phyloP scores from a whole-genome alignment of 2,888 invertebrate genomes.

The Dione juno region DNA sequence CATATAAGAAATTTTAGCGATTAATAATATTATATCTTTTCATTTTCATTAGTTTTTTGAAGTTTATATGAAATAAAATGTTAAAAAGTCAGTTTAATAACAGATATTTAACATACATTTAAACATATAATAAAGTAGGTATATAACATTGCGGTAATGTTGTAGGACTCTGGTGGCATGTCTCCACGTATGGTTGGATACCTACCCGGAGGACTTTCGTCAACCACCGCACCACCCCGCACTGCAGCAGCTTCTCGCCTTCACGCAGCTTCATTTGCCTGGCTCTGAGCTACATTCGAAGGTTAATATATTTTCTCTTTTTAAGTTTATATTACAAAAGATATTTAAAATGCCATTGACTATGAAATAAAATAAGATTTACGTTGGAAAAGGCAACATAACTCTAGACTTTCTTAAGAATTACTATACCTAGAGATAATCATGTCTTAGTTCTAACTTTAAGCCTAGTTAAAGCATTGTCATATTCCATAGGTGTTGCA shows the following conservation, averaged over 20 bases:
- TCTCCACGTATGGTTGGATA: slow-evolving; percentile 98
- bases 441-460: too few species aligned
- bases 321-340: neutral
- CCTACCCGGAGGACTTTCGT: slow-evolving; percentile 97
- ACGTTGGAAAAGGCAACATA: too few species aligned
- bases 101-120: neutral
- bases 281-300: slow-evolving; percentile 93
- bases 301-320: slow-evolving; percentile 54
- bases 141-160: slow-evolving; percentile 26
- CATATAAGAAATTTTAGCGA: too few species aligned
- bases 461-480: neutral
- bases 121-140: neutral
- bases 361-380: too few species aligned
- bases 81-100: neutral
- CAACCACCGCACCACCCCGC: slow-evolving; percentile 91
- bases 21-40: too few species aligned
- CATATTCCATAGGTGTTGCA: slow-evolving; percentile 85
- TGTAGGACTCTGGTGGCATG: slow-evolving; percentile 92
- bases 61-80: neutral
- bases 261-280: slow-evolving; percentile 91
- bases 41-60: neutral
- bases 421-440: too few species aligned
- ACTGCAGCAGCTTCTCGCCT: slow-evolving; percentile 92
- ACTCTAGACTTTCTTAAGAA: too few species aligned
- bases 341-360: too few species aligned